Percentiles rank a stretch among this genome's conserved stretches.
Evolutionary conservation across 1,140 invertebrate genomes (phyloP).

Genomic region (Ostrea edulis): DNA sequence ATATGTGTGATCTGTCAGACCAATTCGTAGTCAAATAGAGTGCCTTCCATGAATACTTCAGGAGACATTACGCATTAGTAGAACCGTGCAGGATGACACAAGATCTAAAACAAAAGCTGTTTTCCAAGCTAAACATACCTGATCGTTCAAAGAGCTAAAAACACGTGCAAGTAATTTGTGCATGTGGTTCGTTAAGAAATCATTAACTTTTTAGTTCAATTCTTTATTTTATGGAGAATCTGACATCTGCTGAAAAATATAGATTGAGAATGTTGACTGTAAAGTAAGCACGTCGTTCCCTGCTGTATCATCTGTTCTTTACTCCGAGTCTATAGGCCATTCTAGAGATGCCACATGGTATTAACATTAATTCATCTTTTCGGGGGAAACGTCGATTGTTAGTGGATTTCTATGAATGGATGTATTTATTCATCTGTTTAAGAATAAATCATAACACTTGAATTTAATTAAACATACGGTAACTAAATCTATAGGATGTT

Average conservation of each 20-base stretch:
- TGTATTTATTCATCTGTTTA: not conserved
- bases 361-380: not conserved
- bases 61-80: not conserved
- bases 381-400: not conserved
- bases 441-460: not conserved
- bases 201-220: not conserved
- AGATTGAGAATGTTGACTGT: not conserved
- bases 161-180: conserved; percentile 6
- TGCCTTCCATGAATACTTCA: not conserved
- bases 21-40: too few relatives aligned
- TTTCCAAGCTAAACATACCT: not conserved
- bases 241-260: conserved; percentile 6
- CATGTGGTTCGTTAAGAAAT: not conserved
- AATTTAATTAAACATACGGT: not conserved
- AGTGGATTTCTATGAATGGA: not conserved
- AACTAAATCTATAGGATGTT: not conserved
- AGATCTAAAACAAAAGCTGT: not conserved
- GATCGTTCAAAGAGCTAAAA: not conserved
- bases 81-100: not conserved
- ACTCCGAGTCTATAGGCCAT: not conserved
- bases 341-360: not conserved
- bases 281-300: not conserved
- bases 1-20: not conserved
- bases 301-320: not conserved
- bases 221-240: conserved; percentile 9